Percentiles rank a stretch among this genome's conserved stretches.
Conservation (phyloP, 2,797 vertebrate genomes). For the Agapornis canus region DNA sequence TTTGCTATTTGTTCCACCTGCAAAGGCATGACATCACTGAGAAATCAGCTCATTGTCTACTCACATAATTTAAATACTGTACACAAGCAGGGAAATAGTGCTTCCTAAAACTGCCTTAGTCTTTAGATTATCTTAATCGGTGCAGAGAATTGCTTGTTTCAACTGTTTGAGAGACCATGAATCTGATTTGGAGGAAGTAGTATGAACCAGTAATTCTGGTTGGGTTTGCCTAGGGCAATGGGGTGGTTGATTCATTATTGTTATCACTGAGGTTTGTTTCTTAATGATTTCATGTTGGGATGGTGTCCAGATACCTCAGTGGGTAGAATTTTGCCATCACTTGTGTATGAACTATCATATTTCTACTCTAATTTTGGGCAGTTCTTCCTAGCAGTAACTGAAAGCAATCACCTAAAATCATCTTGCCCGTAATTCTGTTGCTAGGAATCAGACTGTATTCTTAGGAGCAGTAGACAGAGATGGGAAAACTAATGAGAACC, state of each 20-base stretch:
- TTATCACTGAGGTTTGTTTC: neutral
- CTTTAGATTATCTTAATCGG: neutral
- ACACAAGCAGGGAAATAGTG: neutral
- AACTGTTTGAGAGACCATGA: neutral
- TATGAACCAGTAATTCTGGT: neutral
- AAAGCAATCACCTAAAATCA: neutral
- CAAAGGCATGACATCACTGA: neutral
- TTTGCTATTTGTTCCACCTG: neutral
- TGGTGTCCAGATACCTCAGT: neutral
- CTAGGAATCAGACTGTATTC: neutral
- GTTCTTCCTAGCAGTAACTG: neutral
- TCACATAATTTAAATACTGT: neutral
- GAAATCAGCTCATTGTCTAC: neutral
- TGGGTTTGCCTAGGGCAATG: neutral
- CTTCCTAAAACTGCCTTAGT: neutral
- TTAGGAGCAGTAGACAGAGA: neutral
- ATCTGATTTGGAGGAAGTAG: neutral
- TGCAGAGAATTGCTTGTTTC: neutral
- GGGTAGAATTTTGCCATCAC: conserved; percentile 3
- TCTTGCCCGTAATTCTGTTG: neutral
- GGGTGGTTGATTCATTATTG: conserved; percentile 7
- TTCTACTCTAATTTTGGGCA: neutral
- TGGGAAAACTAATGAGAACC: neutral
- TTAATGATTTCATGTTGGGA: conserved; percentile 43
- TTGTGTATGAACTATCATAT: neutral